phyloP scores from a whole-genome alignment of 1,140 invertebrate genomes.

The Lethrus apterus region DNA sequence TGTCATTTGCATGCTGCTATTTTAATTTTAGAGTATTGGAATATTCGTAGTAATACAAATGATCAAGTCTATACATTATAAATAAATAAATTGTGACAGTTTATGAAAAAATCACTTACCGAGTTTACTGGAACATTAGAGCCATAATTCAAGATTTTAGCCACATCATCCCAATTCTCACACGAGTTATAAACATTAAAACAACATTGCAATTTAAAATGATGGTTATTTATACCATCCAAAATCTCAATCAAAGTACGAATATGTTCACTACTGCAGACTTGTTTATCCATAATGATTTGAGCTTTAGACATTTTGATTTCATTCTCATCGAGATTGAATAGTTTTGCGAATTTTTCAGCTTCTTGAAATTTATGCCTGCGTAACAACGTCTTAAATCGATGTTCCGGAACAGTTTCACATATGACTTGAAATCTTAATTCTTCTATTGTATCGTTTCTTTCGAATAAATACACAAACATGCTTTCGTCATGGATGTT shows the following conservation, averaged over 20 bases:
- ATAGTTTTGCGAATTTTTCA: constrained; percentile 27
- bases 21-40: no score
- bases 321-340: constrained; percentile 17
- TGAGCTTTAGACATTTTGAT: constrained; percentile 27
- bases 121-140: neutral
- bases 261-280: constrained; percentile 23
- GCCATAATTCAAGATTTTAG: constrained; percentile 26
- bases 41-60: no score
- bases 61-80: no score
- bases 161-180: constrained; percentile 21
- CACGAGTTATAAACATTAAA: constrained; percentile 21
- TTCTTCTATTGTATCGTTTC: constrained; percentile 17
- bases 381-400: constrained; percentile 21
- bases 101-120: no score
- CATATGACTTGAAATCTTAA: constrained; percentile 23
- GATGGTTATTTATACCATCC: constrained; percentile 20
- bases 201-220: constrained; percentile 26
- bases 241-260: constrained; percentile 26
- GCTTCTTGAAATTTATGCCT: constrained; percentile 28
- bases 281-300: constrained; percentile 23
- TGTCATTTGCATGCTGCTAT: no score
- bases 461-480: constrained; percentile 23
- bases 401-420: constrained; percentile 25
- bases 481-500: constrained; percentile 23
- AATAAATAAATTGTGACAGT: no score